Evolutionary conservation across 53 echinoderm and acorn worm genomes (phyloP).

Genomic region (Zoroaster sp.): DNA sequence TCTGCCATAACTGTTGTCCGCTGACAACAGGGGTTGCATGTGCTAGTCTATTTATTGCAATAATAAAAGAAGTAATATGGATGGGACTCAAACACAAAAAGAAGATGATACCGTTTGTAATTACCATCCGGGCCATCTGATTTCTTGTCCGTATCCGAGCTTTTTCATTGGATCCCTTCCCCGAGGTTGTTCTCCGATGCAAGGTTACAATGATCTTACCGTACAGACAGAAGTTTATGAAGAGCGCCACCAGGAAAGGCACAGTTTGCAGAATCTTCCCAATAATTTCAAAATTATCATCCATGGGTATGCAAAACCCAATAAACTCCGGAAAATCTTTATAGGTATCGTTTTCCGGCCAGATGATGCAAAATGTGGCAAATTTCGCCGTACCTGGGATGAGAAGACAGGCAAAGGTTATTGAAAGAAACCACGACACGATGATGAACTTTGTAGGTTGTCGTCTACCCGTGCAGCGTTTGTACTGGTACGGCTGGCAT

Average conservation of each 20-base stretch:
- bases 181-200: conserved; percentile 24
- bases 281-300: conserved; percentile 16
- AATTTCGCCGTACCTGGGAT: conserved; percentile 60
- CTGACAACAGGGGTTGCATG: background rate
- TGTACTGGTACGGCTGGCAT: conserved; percentile 73
- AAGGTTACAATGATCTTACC: conserved; percentile 66
- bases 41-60: background rate
- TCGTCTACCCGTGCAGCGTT: conserved; percentile 48
- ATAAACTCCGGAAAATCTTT: conserved; percentile 35
- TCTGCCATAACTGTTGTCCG: background rate
- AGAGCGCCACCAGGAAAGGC: conserved; percentile 71
- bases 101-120: conserved; percentile 33
- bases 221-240: conserved; percentile 60
- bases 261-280: conserved; percentile 57
- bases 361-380: conserved; percentile 35
- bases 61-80: conserved; percentile 8
- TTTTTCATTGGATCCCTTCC: conserved; percentile 32
- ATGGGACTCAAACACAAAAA: conserved; percentile 32
- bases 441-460: conserved; percentile 52
- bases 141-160: conserved; percentile 38
- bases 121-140: conserved; percentile 40
- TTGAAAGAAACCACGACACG: conserved; percentile 60
- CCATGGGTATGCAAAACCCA: conserved; percentile 43
- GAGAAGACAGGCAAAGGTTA: conserved; percentile 49
- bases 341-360: conserved; percentile 36